Evolutionary conservation across 1,140 invertebrate species (phyloP), one percentile per base, ranked within the genome.

Genomic region (Kradibia gibbosae): DNA sequence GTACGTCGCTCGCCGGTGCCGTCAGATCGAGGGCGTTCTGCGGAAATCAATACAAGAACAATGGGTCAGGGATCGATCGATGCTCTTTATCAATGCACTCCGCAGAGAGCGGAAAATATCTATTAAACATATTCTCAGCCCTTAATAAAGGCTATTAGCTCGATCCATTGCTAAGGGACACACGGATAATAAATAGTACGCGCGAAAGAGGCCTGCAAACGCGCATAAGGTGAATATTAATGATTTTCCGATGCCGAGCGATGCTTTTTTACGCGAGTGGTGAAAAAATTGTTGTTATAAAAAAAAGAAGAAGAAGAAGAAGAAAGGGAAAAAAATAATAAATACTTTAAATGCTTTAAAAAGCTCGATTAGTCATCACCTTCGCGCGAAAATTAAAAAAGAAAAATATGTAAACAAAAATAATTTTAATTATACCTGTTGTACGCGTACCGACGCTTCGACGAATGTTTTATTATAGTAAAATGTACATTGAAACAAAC

Each of bases 11-110:
- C 50, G 97, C 97, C 53, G 98, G 97, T 11, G 96, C 96, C 77
- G 96, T 97, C 83, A 99, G 91, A 87, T 98, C 97, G 84, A 99
- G 92, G 60, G 98, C 97, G 91, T 98, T 98, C 97, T 98, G 92
- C n/a, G 87, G 3, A 36, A 13, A 31, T 1, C 10, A 31, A 36
- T 4, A 55, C 4, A 55, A 34, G 39, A 39, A 39, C 2, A 22
- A 0, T 39, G 1, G 8, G 8, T 39, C n/a, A n/a, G n/a, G 45
- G 45, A 17, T 48, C 17, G 45, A 10, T 17, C 45, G 45, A 48
- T 48, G 45, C 45, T 7, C 17, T 17, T 17, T 48, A 7, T n/a
- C n/a, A n/a, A n/a, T n/a, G n/a, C n/a, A n/a, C n/a, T n/a, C n/a
- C n/a, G n/a, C n/a, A n/a, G n/a, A n/a, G n/a, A n/a, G n/a, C n/a